These are phyloP conservation scores for Dendrolimus pini DNA, from an alignment of 2,888 invertebrate genomes.

Conservation along the genomic window DNA sequence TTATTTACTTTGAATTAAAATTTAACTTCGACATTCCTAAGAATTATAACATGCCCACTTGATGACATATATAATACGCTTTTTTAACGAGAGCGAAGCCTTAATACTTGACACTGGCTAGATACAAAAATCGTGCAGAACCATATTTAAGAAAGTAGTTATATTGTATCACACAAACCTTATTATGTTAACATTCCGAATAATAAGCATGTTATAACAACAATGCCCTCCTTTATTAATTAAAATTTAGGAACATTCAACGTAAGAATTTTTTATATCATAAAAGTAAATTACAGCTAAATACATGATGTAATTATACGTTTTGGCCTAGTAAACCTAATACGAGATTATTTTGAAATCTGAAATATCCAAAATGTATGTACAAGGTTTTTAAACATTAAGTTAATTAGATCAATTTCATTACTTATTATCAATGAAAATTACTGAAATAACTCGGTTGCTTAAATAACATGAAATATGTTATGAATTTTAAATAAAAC, in stretches of 20 bases:
- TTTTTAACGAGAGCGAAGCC: too few relatives aligned
- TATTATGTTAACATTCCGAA: not conserved
- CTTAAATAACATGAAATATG: too few relatives aligned
- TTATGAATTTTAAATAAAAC: too few relatives aligned
- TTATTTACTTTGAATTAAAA: too few relatives aligned
- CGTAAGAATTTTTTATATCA: not conserved
- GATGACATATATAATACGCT: too few relatives aligned
- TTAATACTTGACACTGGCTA: too few relatives aligned
- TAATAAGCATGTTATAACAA: not conserved
- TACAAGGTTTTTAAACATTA: not conserved
- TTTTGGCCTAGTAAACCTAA: not conserved
- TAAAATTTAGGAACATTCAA: not conserved
- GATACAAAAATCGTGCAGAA: too few relatives aligned
- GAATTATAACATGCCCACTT: too few relatives aligned
- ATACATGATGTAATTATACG: not conserved
- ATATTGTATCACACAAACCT: not conserved
- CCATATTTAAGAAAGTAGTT: too few relatives aligned
- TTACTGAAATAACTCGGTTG: not conserved
- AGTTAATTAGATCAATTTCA: not conserved
- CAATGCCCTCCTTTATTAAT: not conserved
- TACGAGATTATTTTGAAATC: not conserved
- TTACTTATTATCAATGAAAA: not conserved
- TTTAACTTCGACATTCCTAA: too few relatives aligned
- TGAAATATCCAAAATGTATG: not conserved
- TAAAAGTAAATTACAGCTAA: not conserved